Evolutionary conservation across 2,888 invertebrate genomes (phyloP).

Genomic region (Megaustenia siamemsis): DNA sequence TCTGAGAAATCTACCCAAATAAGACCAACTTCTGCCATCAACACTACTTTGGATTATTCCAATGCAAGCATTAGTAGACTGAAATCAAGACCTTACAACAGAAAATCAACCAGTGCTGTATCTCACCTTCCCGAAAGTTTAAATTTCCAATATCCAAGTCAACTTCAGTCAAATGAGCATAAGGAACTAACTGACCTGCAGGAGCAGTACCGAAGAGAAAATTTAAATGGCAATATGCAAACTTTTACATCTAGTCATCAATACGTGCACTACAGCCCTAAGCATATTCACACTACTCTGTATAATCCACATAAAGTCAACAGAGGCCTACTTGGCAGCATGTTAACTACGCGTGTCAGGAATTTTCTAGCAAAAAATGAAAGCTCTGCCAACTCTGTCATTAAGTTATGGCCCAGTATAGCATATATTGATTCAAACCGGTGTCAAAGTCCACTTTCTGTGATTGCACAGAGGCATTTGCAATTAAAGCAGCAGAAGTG

Average conservation of each 20-base stretch:
- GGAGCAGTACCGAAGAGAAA: constrained; percentile 24
- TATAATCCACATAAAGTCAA: neutral
- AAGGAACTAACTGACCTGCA: neutral
- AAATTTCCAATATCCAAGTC: neutral
- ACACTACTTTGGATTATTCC: neutral
- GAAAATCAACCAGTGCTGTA: constrained; percentile 4
- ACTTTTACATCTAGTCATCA: neutral
- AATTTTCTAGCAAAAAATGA: constrained; percentile 19
- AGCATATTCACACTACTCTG: neutral
- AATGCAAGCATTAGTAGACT: neutral
- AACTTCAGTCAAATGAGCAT: neutral
- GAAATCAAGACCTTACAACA: constrained; percentile 2
- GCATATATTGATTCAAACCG: neutral
- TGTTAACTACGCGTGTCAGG: constrained; percentile 5
- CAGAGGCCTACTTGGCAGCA: constrained; percentile 24
- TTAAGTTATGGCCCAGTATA: constrained; percentile 40
- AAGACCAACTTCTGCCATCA: constrained; percentile 21
- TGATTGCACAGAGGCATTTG: constrained; percentile 32
- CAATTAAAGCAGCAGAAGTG: constrained; percentile 18
- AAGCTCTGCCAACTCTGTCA: neutral
- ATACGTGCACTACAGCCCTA: constrained; percentile 11
- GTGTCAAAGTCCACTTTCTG: constrained; percentile 21
- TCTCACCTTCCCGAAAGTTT: constrained; percentile 5
- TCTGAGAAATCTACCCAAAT: neutral
- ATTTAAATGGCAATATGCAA: constrained; percentile 33